These are phyloP conservation scores for Drosophila suboccidentalis DNA, from an alignment of 2,888 invertebrate species.

Conservation along the genomic window DNA sequence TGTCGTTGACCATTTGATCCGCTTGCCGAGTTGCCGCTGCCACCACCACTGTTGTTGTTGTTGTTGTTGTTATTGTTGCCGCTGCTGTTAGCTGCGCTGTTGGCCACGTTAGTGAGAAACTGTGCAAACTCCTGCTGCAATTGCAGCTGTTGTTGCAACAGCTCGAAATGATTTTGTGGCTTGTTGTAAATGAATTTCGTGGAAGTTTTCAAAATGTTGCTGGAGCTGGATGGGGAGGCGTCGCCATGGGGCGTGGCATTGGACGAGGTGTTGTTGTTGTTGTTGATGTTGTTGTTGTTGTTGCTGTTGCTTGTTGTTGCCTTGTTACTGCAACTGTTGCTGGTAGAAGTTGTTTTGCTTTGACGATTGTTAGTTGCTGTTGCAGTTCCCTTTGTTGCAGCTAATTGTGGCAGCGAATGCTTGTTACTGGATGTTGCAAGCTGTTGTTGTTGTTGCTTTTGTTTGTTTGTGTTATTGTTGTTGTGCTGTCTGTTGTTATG, in stretches of 20 bases:
- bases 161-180: slow-evolving; percentile 82
- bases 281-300: slow-evolving; percentile 25
- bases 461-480: slow-evolving; percentile 43
- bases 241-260: slow-evolving; percentile 34
- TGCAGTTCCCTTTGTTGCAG: slow-evolving; percentile 27
- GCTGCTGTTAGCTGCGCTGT: slow-evolving; percentile 51
- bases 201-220: slow-evolving; percentile 77
- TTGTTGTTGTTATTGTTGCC: slow-evolving; percentile 10
- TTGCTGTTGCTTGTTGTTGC: slow-evolving; percentile 24
- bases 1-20: slow-evolving; percentile 18
- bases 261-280: slow-evolving; percentile 30
- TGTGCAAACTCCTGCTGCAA: slow-evolving; percentile 83
- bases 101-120: slow-evolving; percentile 79
- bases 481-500: slow-evolving; percentile 48
- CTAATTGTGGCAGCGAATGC: no score
- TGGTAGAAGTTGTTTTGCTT: slow-evolving; percentile 32
- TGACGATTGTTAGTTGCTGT: slow-evolving; percentile 36
- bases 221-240: slow-evolving; percentile 48
- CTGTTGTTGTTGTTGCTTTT: slow-evolving; percentile 36
- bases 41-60: slow-evolving; percentile 7
- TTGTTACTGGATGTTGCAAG: slow-evolving; percentile 46
- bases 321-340: slow-evolving; percentile 14
- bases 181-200: slow-evolving; percentile 83
- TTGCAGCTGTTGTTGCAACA: slow-evolving; percentile 81
- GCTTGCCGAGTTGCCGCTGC: slow-evolving; percentile 22